These are phyloP conservation scores for Ivindomyrus marchei DNA, from an alignment of 2,113 vertebrate species.

Conservation along the genomic window DNA sequence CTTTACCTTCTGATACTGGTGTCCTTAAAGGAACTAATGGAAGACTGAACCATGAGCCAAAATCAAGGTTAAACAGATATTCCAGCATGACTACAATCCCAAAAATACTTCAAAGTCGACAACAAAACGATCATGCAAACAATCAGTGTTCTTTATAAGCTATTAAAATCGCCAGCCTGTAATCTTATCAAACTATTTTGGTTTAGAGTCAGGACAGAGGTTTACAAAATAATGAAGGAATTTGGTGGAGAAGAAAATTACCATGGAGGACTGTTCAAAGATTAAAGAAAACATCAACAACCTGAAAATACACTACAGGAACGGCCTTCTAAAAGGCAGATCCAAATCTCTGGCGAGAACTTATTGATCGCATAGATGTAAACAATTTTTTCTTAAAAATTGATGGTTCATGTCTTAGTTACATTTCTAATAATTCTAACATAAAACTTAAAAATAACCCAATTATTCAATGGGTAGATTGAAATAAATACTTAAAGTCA, in stretches of 20 bases:
- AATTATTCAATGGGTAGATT: not conserved
- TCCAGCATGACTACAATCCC: not conserved
- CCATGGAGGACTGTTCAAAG: not conserved
- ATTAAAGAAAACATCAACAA: not conserved
- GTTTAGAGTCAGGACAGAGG: not conserved
- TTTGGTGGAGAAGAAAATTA: not conserved
- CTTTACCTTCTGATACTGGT: not conserved
- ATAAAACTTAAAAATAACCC: not conserved
- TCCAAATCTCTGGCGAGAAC: not conserved
- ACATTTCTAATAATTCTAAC: not conserved
- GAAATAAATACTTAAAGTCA: not conserved
- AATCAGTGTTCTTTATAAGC: not conserved
- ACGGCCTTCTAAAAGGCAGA: not conserved
- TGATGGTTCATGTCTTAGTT: not conserved
- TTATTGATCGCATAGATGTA: not conserved
- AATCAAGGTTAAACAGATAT: not conserved
- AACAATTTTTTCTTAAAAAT: not conserved
- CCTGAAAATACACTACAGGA: not conserved
- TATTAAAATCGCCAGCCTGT: not conserved
- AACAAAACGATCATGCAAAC: not conserved
- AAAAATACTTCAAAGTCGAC: not conserved
- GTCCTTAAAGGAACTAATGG: not conserved
- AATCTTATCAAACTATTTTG: not conserved
- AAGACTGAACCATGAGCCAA: not conserved
- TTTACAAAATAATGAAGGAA: not conserved